A percentile compares a stretch with the other conserved stretches of the same genome.
phyloP scores from a whole-genome alignment of 2,113 vertebrate species.

The Nanger granti region DNA sequence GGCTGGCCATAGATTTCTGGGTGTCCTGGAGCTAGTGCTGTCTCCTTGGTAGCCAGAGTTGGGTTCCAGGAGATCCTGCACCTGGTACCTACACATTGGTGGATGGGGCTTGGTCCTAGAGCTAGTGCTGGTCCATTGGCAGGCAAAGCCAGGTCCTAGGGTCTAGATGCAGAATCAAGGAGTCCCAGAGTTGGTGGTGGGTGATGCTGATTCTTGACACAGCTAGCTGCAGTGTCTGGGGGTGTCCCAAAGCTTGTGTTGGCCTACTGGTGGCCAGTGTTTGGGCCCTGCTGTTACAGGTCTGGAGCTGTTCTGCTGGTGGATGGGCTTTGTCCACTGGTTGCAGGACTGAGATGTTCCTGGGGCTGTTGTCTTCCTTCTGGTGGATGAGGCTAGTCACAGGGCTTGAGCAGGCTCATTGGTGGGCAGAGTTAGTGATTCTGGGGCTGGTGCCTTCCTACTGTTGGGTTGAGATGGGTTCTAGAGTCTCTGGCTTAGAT shows the following conservation, averaged over 20 bases:
- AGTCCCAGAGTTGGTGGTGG: background rate
- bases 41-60: background rate
- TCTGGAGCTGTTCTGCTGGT: background rate
- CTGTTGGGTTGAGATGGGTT: background rate
- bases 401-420: background rate
- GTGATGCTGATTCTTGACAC: background rate
- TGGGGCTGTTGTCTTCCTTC: background rate
- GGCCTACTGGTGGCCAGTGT: background rate
- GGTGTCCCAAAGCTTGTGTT: background rate
- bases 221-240: background rate
- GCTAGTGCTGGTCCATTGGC: background rate
- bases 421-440: background rate
- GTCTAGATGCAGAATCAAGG: background rate
- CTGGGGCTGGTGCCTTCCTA: background rate
- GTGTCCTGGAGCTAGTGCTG: background rate
- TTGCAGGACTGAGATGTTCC: background rate
- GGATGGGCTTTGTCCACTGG: background rate
- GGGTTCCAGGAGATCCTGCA: background rate
- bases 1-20: background rate
- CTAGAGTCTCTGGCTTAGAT: background rate
- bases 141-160: background rate
- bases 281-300: background rate
- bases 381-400: background rate
- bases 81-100: background rate
- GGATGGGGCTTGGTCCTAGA: background rate